Evolutionary conservation across 2,113 vertebrate species (phyloP), one percentile per base, ranked within the genome.

Genomic region (Muscicapa adusta): DNA sequence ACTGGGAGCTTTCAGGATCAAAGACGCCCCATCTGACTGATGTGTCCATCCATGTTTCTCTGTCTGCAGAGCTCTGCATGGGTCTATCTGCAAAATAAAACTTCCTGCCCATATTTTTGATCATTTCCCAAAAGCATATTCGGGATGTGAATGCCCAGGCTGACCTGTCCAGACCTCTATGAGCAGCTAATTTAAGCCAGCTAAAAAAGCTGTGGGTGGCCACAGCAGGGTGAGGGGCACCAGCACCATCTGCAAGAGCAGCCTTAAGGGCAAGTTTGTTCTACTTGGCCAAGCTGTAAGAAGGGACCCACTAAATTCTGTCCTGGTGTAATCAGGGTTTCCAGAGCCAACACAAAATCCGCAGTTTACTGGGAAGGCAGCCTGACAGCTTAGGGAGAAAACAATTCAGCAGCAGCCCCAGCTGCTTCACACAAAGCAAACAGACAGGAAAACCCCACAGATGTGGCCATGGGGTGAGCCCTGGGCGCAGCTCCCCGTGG

Each of bases 31-130:
- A 1, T 34, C 89, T 73, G 91, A 89, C 88, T 90, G 88, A 83
- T 76, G 92, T 76, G 92, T 83, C 88, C 91, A 74, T 80, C 89
- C 77, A 15, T 4, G 26, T 56, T 63, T 34, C 83, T 62, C 91
- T 63, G 23, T 34, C 82, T 96, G 75, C 51, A 86, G 45, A 79
- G 34, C 78, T 75, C 82, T 18, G 40, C 38, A 33, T 67, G 77
- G 14, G 51, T 80, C 88, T 93, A 83, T 80, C 68, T 87, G 66
- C 73, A 91, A 91, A 92, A 86, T 68, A 90, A 91, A 94, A 84
- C 86, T 66, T 91, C 83, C 73, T 91, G 83, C 34, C 61, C 31
- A 1, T 33, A 56, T 67, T 89, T 89, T 56, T 70, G 51, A 56
- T 70, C 2, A 2, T 58, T 91, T 93, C 72, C 82, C 29, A 2